phyloP scores from a whole-genome alignment of 1,140 invertebrate genomes.

The Drosophila orosa region DNA sequence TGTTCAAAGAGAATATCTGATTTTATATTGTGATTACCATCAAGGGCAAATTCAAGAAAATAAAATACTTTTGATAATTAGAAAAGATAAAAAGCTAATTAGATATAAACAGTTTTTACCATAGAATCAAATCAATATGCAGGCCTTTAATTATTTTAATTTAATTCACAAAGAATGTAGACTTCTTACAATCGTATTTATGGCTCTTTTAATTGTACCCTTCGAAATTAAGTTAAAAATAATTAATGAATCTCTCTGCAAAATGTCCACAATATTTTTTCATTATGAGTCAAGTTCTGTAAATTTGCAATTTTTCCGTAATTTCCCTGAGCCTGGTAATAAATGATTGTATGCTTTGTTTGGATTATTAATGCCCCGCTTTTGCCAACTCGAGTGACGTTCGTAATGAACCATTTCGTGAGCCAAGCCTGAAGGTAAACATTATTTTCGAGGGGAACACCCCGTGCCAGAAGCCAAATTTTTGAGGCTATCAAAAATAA shows the following conservation, averaged over 20 bases:
- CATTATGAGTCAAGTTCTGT: conserved; percentile 29
- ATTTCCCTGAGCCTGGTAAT: conserved; percentile 28
- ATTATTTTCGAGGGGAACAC: conserved; percentile 12
- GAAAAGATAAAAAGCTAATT: background rate
- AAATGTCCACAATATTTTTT: conserved; percentile 15
- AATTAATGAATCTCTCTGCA: conserved; percentile 7
- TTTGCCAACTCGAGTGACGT: conserved; percentile 53
- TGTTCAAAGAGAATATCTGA: conserved; percentile 8
- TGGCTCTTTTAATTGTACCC: background rate
- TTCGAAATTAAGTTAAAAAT: background rate
- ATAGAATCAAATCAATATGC: background rate
- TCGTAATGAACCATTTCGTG: conserved; percentile 66
- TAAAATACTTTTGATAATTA: background rate
- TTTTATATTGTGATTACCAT: background rate
- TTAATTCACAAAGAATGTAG: background rate
- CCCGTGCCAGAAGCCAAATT: background rate
- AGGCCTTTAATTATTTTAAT: background rate
- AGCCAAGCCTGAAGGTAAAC: conserved; percentile 49
- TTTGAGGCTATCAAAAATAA: conserved; percentile 17
- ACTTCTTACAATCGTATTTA: background rate
- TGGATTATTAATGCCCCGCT: conserved; percentile 59
- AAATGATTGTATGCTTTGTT: conserved; percentile 54
- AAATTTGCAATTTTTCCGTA: conserved; percentile 21
- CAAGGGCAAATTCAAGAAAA: background rate
- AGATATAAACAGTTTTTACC: background rate